Evolutionary conservation across 1,140 invertebrate genomes (phyloP).

Genomic region (Leptinotarsa texana): DNA sequence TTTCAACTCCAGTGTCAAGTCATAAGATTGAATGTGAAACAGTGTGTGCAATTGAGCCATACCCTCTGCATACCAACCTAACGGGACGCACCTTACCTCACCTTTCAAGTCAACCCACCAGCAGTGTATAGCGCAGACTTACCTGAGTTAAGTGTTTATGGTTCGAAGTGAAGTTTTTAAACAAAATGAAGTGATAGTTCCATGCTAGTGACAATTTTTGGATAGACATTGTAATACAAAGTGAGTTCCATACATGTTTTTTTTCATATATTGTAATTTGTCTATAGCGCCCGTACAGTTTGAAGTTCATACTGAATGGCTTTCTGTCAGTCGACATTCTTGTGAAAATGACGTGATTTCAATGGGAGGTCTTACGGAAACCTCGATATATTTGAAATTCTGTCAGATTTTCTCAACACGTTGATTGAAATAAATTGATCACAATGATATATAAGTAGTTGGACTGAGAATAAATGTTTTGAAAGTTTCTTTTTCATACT

Average conservation of each 20-base stretch:
- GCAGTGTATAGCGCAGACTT: conserved; percentile 35
- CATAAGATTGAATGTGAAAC: conserved; percentile 2
- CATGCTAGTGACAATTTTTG: conserved; percentile 11
- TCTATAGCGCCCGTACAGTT: background rate
- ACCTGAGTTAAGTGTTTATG: conserved; percentile 28
- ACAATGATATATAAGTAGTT: too few relatives aligned
- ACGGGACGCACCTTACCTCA: conserved; percentile 50
- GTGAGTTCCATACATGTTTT: background rate
- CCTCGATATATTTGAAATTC: background rate
- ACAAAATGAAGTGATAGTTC: conserved; percentile 20
- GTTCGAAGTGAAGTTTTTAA: conserved; percentile 20
- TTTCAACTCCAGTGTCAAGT: background rate
- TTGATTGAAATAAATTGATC: too few relatives aligned
- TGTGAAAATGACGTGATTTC: conserved; percentile 30
- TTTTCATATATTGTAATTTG: background rate
- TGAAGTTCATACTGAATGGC: background rate
- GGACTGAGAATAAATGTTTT: too few relatives aligned
- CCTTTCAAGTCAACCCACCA: conserved; percentile 41
- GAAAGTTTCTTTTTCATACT: too few relatives aligned
- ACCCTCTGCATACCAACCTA: conserved; percentile 42
- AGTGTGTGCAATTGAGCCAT: conserved; percentile 6
- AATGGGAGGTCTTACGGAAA: conserved; percentile 28
- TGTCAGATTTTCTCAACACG: too few relatives aligned
- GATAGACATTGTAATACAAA: conserved; percentile 13
- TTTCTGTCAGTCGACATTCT: conserved; percentile 18